Evolutionary conservation across 2,113 vertebrate genomes (phyloP).

Genomic region (Leptosomus discolor): DNA sequence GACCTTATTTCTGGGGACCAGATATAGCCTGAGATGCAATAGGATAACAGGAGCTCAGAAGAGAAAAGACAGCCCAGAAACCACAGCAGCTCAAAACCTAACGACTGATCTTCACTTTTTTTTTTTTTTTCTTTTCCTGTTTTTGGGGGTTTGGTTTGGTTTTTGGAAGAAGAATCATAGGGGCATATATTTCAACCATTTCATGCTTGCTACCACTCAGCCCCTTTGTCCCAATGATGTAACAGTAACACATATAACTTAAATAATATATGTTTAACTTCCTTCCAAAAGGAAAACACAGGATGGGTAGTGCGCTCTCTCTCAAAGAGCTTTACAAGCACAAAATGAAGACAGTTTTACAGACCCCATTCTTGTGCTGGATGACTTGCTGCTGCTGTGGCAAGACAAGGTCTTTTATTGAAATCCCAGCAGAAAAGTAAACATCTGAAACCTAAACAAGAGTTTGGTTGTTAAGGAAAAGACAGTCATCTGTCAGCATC

Average conservation of each 20-base stretch:
- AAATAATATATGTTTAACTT: conserved; percentile 56
- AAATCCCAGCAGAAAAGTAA: conserved; percentile 44
- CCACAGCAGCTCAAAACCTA: neutral
- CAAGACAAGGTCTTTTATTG: conserved; percentile 52
- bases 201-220: neutral
- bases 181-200: neutral
- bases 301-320: neutral
- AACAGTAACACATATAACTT: conserved; percentile 33
- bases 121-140: neutral
- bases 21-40: neutral
- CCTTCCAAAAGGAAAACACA: conserved; percentile 61
- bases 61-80: neutral
- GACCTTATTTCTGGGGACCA: neutral
- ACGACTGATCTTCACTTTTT: neutral
- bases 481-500: conserved; percentile 37
- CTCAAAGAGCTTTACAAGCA: conserved; percentile 20
- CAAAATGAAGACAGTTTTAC: neutral
- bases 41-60: neutral
- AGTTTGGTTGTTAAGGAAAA: conserved; percentile 24
- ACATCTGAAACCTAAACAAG: conserved; percentile 62
- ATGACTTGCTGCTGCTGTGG: neutral
- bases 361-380: conserved; percentile 32
- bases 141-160: neutral
- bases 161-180: neutral
- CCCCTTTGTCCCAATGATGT: neutral